Evolutionary conservation across 1,140 invertebrate genomes (phyloP), one percentile per base, ranked within the genome.

Genomic region (Drosophila jambulina): DNA sequence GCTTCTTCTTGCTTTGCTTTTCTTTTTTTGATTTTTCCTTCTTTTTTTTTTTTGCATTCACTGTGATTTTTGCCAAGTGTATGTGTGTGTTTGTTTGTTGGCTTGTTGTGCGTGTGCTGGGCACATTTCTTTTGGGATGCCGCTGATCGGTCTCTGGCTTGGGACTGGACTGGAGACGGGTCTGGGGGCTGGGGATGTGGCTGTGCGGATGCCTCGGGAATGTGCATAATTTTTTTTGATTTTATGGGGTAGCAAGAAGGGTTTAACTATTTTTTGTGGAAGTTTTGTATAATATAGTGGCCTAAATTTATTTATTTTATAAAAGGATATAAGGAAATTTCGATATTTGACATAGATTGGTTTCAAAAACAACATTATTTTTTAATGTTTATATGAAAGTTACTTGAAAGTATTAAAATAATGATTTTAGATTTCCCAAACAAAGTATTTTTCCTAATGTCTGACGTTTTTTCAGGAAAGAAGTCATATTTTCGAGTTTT

Each of bases 81-180:
- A 48, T 69, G 51, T 49, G 34, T 78, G 57, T 74, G 61, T 56
- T 56, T 64, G 36, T 38, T 36, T 54, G 51, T 54, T 23, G 51
- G 32, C 23, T 49, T 49, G 48, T 60, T 59, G 53, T 69, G 61
- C 60, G 43, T 78, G 67, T 78, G 62, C 76, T 76, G 82, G 60
- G 68, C 76, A 59, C 82, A 85, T 85, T 87, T 88, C 85, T 88
- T 87, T 87, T 84, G 84, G 84, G 84, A 83, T 87, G 84, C 83
- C 78, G 82, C 82, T 68, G 79, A 54, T 71, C 69, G 77, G 40
- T 59, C 36, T 43, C 49, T 34, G 48, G 48, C 4, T 51, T 51
- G 27, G 48, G 49, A 43, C 38, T 21, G 15, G 19, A 1, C 12
- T 36, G 19, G 15, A 54, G 51, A 23, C 19, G 19, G 29, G 21